Conservation (phyloP, 2,113 vertebrate genomes). For the Onychostoma macrolepis region DNA sequence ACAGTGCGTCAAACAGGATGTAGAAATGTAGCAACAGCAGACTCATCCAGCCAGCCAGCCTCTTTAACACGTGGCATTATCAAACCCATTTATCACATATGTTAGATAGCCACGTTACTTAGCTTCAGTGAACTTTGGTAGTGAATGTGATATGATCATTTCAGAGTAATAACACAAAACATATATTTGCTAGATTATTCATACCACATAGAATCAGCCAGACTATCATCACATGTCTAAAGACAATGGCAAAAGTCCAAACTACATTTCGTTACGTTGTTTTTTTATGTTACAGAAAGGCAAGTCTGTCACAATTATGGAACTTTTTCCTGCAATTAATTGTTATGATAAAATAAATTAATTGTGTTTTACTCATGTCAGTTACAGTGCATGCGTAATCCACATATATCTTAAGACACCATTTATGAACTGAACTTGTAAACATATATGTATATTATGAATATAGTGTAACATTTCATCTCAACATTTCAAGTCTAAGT, state of each 20-base stretch:
- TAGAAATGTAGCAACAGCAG: not conserved
- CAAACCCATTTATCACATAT: not conserved
- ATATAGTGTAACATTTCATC: not conserved
- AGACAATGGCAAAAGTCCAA: not conserved
- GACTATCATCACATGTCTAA: not conserved
- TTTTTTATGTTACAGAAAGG: not conserved
- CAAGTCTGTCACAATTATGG: not conserved
- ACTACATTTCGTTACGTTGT: too few species aligned
- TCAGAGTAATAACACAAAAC: not conserved
- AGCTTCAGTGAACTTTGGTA: not conserved
- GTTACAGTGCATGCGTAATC: not conserved
- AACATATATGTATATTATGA: not conserved
- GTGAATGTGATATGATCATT: not conserved
- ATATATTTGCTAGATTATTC: not conserved
- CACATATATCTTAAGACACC: not conserved
- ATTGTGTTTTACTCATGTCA: not conserved
- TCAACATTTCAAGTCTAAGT: not conserved
- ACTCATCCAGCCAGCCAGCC: not conserved
- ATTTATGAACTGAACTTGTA: not conserved
- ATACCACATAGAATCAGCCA: not conserved
- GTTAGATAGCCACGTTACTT: not conserved
- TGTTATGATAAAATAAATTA: not conserved
- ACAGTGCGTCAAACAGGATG: constrained; percentile 11
- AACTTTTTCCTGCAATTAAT: not conserved
- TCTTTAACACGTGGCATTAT: not conserved